A percentile compares a stretch with the other conserved stretches of the same genome.
Evolutionary conservation across 2,113 vertebrate species (phyloP).

Genomic region (Cyprichromis sp.): DNA sequence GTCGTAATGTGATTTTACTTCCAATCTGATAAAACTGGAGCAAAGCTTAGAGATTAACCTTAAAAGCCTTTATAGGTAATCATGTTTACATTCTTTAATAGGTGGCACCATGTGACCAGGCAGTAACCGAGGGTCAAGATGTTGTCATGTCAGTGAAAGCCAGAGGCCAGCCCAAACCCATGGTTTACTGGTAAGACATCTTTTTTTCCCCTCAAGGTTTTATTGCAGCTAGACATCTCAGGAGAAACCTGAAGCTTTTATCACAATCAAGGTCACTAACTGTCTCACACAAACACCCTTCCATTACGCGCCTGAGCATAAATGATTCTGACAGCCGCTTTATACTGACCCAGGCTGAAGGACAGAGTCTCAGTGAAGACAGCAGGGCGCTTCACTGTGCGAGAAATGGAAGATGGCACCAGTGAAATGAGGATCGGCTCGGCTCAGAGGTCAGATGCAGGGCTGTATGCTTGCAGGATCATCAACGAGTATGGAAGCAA

Average conservation of each 20-base stretch:
- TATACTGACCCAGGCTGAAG: slow-evolving; percentile 72
- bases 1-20: background rate
- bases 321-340: background rate
- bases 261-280: background rate
- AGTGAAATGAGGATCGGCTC: slow-evolving; percentile 77
- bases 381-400: slow-evolving; percentile 62
- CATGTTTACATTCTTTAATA: slow-evolving; percentile 25
- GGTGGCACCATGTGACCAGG: slow-evolving; percentile 79
- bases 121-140: slow-evolving; percentile 81
- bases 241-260: background rate
- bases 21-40: background rate
- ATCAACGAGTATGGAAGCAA: slow-evolving; percentile 80
- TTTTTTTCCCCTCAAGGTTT: background rate
- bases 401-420: slow-evolving; percentile 66
- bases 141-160: slow-evolving; percentile 76
- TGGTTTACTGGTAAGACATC: slow-evolving; percentile 82
- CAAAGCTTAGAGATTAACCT: background rate
- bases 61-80: background rate
- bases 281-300: background rate
- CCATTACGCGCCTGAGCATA: background rate
- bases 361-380: slow-evolving; percentile 79
- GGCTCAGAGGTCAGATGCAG: slow-evolving; percentile 72
- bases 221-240: background rate
- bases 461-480: slow-evolving; percentile 84
- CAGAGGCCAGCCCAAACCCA: slow-evolving; percentile 81